Percentiles rank a stretch among this genome's conserved stretches.
Evolutionary conservation across 2,888 invertebrate species (phyloP).

Genomic region (Chalcosyrphus nemorum): DNA sequence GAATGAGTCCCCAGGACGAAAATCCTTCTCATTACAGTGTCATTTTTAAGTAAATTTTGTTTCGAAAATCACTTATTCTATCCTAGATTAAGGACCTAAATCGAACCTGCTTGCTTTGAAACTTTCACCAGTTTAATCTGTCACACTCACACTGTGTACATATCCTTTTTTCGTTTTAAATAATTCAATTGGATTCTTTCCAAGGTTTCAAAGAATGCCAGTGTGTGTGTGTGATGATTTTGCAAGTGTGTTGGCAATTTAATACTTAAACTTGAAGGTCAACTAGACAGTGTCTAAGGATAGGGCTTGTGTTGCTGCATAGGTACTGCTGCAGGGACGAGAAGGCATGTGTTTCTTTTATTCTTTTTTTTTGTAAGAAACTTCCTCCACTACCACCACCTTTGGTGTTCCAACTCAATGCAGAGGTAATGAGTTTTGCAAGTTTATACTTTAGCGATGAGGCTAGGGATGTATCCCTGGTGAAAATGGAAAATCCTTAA

Average conservation of each 20-base stretch:
- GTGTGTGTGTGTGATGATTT: too few species aligned
- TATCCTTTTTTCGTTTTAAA: slow-evolving; percentile 48
- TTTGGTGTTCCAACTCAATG: slow-evolving; percentile 4
- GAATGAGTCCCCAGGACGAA: neutral
- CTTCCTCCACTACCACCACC: slow-evolving; percentile 5
- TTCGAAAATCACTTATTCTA: slow-evolving; percentile 11
- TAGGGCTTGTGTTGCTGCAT: too few species aligned
- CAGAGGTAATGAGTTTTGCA: slow-evolving; percentile 48
- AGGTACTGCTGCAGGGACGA: neutral
- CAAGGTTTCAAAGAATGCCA: too few species aligned
- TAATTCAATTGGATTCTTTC: slow-evolving; percentile 51
- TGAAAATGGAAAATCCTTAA: slow-evolving; percentile 25
- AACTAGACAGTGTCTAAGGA: slow-evolving; percentile 20
- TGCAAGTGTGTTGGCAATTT: slow-evolving; percentile 30
- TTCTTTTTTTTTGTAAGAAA: neutral
- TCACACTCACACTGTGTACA: slow-evolving; percentile 25
- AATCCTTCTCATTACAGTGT: slow-evolving; percentile 12
- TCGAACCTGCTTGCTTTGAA: neutral
- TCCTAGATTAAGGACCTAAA: slow-evolving; percentile 1
- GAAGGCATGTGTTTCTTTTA: neutral
- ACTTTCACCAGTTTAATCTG: slow-evolving; percentile 16
- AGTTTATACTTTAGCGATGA: slow-evolving; percentile 7
- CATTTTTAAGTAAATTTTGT: neutral
- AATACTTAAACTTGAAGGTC: slow-evolving; percentile 48
- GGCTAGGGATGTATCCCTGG: neutral